A percentile compares a stretch with the other conserved stretches of the same genome.
These are phyloP conservation scores for Sclerurus mexicanus DNA, from an alignment of 2,113 vertebrate species.

Conservation along the genomic window DNA sequence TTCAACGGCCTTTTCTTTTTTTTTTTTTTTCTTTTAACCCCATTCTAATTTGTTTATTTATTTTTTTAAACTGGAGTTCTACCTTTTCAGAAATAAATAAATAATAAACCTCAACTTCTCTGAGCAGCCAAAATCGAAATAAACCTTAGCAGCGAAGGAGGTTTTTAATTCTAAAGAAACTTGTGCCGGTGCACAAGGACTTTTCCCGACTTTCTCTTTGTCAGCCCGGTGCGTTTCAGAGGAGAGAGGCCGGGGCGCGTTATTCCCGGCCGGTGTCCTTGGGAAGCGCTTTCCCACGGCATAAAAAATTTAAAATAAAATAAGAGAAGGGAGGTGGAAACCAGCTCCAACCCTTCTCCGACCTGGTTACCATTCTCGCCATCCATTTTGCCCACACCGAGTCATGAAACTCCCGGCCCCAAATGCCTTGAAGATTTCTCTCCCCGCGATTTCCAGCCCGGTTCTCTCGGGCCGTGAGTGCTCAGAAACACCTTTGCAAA, in stretches of 20 bases:
- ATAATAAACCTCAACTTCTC: not conserved
- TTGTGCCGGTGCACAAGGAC: not conserved
- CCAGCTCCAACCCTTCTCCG: not conserved
- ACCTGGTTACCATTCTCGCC: not conserved
- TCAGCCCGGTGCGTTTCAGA: not conserved
- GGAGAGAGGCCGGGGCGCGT: not conserved
- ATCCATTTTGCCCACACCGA: no score
- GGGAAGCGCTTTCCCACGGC: not conserved
- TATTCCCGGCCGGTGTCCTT: not conserved
- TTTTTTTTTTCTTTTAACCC: rapidly evolving
- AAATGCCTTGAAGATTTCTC: no score
- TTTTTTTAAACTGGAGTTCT: not conserved
- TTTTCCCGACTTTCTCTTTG: conserved; percentile 45
- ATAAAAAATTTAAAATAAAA: not conserved
- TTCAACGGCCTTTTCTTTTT: not conserved
- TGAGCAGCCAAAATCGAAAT: not conserved
- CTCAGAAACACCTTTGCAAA: no score
- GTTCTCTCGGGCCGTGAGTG: no score
- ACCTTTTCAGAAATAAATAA: not conserved
- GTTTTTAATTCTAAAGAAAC: not conserved
- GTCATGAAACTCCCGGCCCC: no score
- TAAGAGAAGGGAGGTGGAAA: not conserved
- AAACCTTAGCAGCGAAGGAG: not conserved
- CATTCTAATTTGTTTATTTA: no score
- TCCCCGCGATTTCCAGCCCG: no score